phyloP scores from a whole-genome alignment of 2,797 vertebrate species.

The Eupleurogrammus muticus region DNA sequence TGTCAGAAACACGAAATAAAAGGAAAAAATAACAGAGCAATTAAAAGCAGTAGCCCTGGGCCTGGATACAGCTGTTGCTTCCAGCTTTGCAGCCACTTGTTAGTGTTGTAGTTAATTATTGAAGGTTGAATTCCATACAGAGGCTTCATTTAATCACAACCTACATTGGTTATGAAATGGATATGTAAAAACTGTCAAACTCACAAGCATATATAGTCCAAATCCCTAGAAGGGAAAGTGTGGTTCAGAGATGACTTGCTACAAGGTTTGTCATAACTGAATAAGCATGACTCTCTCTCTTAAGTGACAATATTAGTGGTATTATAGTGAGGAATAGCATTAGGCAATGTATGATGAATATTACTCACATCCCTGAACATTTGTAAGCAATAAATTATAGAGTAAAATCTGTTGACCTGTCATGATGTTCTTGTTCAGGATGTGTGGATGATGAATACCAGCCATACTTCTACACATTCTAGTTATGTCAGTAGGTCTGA shows the following conservation, averaged over 20 bases:
- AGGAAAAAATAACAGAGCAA: too few relatives aligned
- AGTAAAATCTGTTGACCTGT: too few relatives aligned
- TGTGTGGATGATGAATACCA: neutral
- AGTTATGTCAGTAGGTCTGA: neutral
- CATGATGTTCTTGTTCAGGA: neutral
- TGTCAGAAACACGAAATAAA: too few relatives aligned
- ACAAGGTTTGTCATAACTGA: neutral
- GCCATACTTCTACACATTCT: neutral
- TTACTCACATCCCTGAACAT: neutral
- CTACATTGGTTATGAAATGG: too few relatives aligned
- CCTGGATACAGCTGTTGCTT: too few relatives aligned
- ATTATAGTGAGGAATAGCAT: neutral
- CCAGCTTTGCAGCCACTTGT: too few relatives aligned
- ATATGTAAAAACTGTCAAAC: neutral
- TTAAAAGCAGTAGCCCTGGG: too few relatives aligned
- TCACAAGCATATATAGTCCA: neutral
- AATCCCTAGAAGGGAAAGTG: neutral
- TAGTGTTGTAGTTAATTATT: too few relatives aligned
- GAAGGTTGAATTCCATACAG: too few relatives aligned
- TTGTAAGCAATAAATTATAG: neutral
- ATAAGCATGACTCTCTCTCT: neutral
- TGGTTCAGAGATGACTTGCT: neutral
- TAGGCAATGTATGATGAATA: neutral
- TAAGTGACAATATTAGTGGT: neutral
- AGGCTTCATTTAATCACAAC: too few relatives aligned